Percentiles rank a stretch among this genome's conserved stretches.
These are phyloP conservation scores for Ophioninae sp. DNA, from an alignment of 2,888 invertebrate genomes.

Conservation along the genomic window DNA sequence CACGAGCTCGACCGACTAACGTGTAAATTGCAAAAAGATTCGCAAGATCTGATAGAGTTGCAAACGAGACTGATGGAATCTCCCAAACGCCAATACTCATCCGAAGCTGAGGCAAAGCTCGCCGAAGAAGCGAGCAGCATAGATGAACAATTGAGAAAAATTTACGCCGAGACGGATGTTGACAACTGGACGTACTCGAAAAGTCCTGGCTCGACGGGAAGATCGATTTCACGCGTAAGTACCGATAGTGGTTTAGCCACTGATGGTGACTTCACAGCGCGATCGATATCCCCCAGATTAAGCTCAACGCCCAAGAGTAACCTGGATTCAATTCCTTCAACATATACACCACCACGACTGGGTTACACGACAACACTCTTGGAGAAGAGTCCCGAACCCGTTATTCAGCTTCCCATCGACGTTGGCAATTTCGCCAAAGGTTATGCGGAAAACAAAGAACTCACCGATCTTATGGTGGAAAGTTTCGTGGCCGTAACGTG, in stretches of 20 bases:
- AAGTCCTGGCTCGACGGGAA: conserved; percentile 82
- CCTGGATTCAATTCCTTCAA: conserved; percentile 75
- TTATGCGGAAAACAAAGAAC: conserved; percentile 81
- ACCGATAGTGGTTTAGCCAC: conserved; percentile 84
- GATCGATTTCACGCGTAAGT: conserved; percentile 78
- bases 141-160: conserved; percentile 87
- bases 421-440: conserved; percentile 84
- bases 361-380: conserved; percentile 87
- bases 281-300: conserved; percentile 78
- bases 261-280: conserved; percentile 84
- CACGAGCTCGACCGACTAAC: conserved; percentile 90
- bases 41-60: conserved; percentile 89
- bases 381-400: conserved; percentile 79
- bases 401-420: conserved; percentile 82
- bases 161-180: conserved; percentile 85
- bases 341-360: conserved; percentile 80
- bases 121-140: conserved; percentile 86
- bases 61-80: conserved; percentile 87
- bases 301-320: conserved; percentile 76
- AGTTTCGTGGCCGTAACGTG: conserved; percentile 82
- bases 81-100: conserved; percentile 81
- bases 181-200: conserved; percentile 88
- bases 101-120: conserved; percentile 84
- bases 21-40: conserved; percentile 89
- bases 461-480: conserved; percentile 82